Base-by-base conservation (phyloP, 2,888 invertebrate genomes). In the Cetonia aurata region DNA sequence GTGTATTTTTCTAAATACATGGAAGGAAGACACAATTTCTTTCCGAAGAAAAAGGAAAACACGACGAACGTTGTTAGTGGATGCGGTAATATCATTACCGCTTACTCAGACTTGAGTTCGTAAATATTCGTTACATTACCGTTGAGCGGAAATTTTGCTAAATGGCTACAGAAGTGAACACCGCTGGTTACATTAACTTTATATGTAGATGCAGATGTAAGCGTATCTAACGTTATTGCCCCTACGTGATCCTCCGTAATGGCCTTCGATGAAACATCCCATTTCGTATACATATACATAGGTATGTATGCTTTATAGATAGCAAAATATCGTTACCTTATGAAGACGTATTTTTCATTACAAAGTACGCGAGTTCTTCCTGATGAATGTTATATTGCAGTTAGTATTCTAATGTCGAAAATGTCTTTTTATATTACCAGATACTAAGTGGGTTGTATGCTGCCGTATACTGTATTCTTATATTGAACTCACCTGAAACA, bases 121-220 rank as follows among this genome's bases (percentile, higher is more conserved):
- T 44, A 44, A 44, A 44, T 44, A 44, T 44, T 44, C 10, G 44
- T 13, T n/a, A 44, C 44, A 44, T 44, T 44, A n/a, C 13, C 13
- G 44, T 13, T 44, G 12, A 44, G 44, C 44, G 44, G 10, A 13
- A 44, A 44, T n/a, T 44, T 44, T 13, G 44, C 44, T 44, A 44
- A 44, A 44, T 13, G 44, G 44, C 13, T 13, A 13, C 13, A 44
- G 10, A 44, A 44, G 44, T 44, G 44, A 44, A 44, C 44, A n/a
- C 12, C 13, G 44, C 13, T 10, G 44, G 44, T 13, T n/a, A 44
- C 13, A n/a, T 44, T 10, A 44, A 13, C 13, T 44, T 13, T 13
- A 13, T 44, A 13, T 13, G 10, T 13, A n/a, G 13, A 44, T 13
- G 44, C 44, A 44, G 44, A 44, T 44, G 12, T 44, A 44, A 44